Evolutionary conservation across 2,113 vertebrate genomes (phyloP).

Genomic region (Beaufortia kweichowensis): DNA sequence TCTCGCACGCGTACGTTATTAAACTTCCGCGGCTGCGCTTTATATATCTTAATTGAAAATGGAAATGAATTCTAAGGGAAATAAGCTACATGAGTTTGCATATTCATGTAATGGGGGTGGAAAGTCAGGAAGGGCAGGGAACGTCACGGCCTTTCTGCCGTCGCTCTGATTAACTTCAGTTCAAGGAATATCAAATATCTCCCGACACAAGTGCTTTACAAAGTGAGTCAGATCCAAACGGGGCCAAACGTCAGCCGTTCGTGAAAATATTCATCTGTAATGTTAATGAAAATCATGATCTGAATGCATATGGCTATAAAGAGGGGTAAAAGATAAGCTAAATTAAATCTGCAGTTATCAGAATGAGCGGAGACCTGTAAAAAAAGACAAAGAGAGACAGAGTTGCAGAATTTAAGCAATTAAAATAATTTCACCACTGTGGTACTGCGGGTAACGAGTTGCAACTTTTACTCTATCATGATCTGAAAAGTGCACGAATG

Average conservation of each 20-base stretch:
- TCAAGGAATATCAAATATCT: slow-evolving; percentile 31
- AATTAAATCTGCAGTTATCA: slow-evolving; percentile 24
- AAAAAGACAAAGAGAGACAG: not conserved
- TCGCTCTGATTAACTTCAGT: slow-evolving; percentile 30
- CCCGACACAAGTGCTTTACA: slow-evolving; percentile 32
- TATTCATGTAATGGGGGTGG: slow-evolving; percentile 7
- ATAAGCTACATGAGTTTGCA: slow-evolving; percentile 36
- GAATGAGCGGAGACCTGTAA: not conserved
- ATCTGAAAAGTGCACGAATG: too few species aligned
- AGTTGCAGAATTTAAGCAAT: not conserved
- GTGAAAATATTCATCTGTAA: slow-evolving; percentile 23
- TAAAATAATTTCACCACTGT: not conserved
- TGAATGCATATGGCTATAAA: slow-evolving; percentile 14
- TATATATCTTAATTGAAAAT: slow-evolving; percentile 22
- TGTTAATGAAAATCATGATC: slow-evolving; percentile 40
- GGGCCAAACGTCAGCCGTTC: slow-evolving; percentile 11
- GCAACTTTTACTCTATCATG: not conserved
- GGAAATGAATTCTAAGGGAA: slow-evolving; percentile 19
- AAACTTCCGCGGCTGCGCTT: slow-evolving; percentile 15
- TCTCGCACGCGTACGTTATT: slow-evolving; percentile 1
- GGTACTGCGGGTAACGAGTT: too few species aligned
- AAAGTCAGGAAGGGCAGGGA: slow-evolving; percentile 15
- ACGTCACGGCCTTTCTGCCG: slow-evolving; percentile 1
- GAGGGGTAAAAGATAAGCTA: slow-evolving; percentile 23
- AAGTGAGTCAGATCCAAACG: not conserved